Evolutionary conservation across 2,113 vertebrate species (phyloP), one percentile per base, ranked within the genome.

Genomic region (Rhinolophus ferrumequinum): DNA sequence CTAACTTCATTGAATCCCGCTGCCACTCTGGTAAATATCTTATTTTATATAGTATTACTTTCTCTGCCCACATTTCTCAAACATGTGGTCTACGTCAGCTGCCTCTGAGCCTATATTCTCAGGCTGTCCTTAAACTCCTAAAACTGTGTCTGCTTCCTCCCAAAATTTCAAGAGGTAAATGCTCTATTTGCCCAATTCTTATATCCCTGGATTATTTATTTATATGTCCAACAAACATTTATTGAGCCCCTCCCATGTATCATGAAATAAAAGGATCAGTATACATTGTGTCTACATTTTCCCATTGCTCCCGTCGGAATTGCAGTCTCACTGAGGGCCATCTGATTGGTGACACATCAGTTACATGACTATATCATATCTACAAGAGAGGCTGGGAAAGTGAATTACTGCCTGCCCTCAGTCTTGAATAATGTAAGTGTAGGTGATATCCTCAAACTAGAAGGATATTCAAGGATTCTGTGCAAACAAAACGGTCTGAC

Each of bases 31-130:
- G 64, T 72, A 89, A 67, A 16, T 22, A 33, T 70, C 44, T 47
- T 82, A 83, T 92, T 81, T 86, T 56, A 92, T 24, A 44, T 88
- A 44, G 41, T 44, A 69, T 84, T 62, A 54, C 21, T 81, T 88
- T 92, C 16, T 88, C 70, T 80, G n/a, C 15, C 73, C 16, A 91
- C 60, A 92, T 75, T 62, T 84, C 4, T 79, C 88, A 88, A 73
- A 70, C 22, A 22, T 88, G 22, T 28, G 2, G 24, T 84, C 44
- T 75, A 79, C 3, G 28, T 16, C 19, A 81, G 22, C 9, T 91
- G 6, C 47, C 10, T 47, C 18, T 76, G 44, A 54, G 15, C 50
- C 54, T 38, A 35, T 7, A 47, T 93, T 93, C 28, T 72, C 26
- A 77, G 66, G 35, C 60, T 94, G 15, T 72, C 24, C 16, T 81